A percentile compares a stretch with the other conserved stretches of the same genome.
These are phyloP conservation scores for Belgica antarctica DNA, from an alignment of 2,888 invertebrate genomes.

Conservation along the genomic window DNA sequence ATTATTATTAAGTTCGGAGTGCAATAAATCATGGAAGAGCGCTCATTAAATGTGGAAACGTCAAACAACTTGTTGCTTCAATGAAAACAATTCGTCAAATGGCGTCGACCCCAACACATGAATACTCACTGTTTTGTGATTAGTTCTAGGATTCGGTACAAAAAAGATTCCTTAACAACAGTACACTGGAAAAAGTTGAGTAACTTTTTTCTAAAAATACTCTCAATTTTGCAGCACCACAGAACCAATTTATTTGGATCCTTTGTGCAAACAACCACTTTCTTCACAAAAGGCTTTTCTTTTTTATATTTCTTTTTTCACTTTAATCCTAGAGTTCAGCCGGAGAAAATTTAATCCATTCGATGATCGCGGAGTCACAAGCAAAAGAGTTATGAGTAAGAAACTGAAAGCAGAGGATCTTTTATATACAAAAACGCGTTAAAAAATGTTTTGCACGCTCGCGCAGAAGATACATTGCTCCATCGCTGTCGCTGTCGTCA, in stretches of 20 bases:
- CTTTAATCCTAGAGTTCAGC: not conserved
- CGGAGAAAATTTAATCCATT: constrained; percentile 11
- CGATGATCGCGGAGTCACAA: constrained; percentile 22
- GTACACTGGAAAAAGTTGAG: no score
- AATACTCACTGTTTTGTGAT: not conserved
- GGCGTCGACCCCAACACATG: no score
- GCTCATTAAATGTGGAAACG: not conserved
- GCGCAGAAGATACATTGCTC: not conserved
- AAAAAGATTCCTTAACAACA: no score
- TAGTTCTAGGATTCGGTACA: not conserved
- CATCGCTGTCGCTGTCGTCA: constrained; percentile 3
- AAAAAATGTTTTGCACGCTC: not conserved
- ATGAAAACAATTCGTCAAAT: no score
- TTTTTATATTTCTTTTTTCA: not conserved
- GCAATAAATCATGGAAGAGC: not conserved
- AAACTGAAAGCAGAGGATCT: constrained; percentile 7
- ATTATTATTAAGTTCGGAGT: not conserved
- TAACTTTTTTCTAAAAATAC: no score
- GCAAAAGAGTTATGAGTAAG: constrained; percentile 36
- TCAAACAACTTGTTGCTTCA: no score
- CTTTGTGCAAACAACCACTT: not conserved
- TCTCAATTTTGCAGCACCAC: not conserved
- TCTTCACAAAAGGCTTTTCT: not conserved
- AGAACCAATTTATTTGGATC: constrained; percentile 7
- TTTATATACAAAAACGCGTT: constrained; percentile 26